Conservation (phyloP, 2,888 invertebrate species). For the Tortricodes alternella region DNA sequence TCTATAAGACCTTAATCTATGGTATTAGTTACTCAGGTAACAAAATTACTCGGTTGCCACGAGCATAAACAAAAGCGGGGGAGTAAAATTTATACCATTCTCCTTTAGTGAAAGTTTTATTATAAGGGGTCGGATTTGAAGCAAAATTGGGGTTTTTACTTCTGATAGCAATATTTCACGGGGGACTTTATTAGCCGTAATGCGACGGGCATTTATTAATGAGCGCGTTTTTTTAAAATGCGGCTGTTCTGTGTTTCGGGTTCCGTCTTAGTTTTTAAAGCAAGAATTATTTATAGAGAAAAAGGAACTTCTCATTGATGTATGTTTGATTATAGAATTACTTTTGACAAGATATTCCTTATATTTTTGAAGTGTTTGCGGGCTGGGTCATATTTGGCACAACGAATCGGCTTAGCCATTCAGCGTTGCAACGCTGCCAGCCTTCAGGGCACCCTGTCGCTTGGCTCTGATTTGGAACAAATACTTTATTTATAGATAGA, state of each 20-base stretch:
- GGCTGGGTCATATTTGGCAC: too few species aligned
- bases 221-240: conserved; percentile 52
- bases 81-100: conserved; percentile 66
- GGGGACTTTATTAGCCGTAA: conserved; percentile 70
- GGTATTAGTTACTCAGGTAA: conserved; percentile 55
- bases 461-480: too few species aligned
- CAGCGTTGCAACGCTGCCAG: too few species aligned
- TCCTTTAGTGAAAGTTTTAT: conserved; percentile 70
- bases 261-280: too few species aligned
- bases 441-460: too few species aligned
- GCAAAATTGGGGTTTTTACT: conserved; percentile 61
- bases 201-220: conserved; percentile 64
- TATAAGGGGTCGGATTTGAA: conserved; percentile 51
- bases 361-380: too few species aligned
- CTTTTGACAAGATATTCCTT: too few species aligned
- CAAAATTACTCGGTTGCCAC: conserved; percentile 53
- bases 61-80: conserved; percentile 59
- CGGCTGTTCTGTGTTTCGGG: conserved; percentile 39
- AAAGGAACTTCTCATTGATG: too few species aligned
- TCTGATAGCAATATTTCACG: conserved; percentile 70
- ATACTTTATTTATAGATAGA: too few species aligned
- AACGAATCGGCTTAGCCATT: too few species aligned
- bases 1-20: conserved; percentile 36
- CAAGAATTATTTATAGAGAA: too few species aligned
- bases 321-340: too few species aligned